Base-by-base conservation (phyloP, 2,113 vertebrate species). In the Uria lomvia region DNA sequence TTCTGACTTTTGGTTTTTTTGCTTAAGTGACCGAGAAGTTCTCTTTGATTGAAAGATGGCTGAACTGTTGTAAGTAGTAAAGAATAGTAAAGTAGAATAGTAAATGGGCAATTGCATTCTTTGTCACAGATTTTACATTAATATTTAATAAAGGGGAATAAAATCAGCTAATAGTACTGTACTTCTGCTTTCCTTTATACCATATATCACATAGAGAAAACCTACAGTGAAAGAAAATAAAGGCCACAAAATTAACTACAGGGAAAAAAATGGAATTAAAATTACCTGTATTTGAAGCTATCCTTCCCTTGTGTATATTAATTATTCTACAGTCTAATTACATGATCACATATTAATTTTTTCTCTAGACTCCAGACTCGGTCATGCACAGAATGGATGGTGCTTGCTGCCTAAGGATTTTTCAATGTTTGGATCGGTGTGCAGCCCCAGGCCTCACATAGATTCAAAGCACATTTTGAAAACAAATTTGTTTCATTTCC, bases 321-420 rank as follows among this genome's bases (percentile, higher is more conserved):
- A 96, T 94, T 94, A 92, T 92, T 66, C 72, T 81, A 16, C 67
- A 94, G 42, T 78, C 50, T 94, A 96, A 96, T 96, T 95, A 93
- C 59, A 81, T 1, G 1, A 95, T 77, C 78, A 70, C 26, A 56
- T 73, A 93, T 70, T 96, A 55, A 29, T 93, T 93, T 92, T 87
- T 83, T 27, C 42, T 77, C 42, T 40, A 62, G 72, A 86, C 56
- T 90, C 40, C 62, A 90, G 66, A n/a, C 32, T 84, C 65, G 81
- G 59, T 68, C 90, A 90, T 84, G 82, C 76, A 95, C 62, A 83
- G 90, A 92, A 80, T 47, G 63, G 50, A 85, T 93, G 32, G 18
- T 90, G 6, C 68, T 89, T 77, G 15, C 42, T 90, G 78, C 90
- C 82, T 77, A 23, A 93, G 68, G 85, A 59, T 83, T 95, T 90